Base-by-base conservation (phyloP, 2,888 invertebrate species). In the Eupithecia pulchellata region DNA sequence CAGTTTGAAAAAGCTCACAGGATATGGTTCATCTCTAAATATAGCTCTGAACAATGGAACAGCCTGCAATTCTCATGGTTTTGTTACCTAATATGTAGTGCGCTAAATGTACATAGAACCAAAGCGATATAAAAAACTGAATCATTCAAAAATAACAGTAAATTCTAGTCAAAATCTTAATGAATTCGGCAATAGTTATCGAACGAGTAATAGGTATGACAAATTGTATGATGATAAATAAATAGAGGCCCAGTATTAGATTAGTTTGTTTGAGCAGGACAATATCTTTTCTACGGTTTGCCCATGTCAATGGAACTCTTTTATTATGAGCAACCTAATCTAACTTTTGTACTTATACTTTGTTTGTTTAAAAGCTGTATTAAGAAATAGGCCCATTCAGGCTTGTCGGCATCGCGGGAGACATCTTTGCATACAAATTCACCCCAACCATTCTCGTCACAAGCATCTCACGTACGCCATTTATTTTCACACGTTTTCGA, bases 401-500 rank as follows among this genome's bases (percentile, higher is more conserved):
- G 68, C 61, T 68, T 60, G 64, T 39, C n/a, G 62, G 65, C 61
- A 62, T 68, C 60, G 20, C 60, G 17, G 57, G 57, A 57, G 57
- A 29, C 57, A 61, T 57, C 69, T 67, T 61, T 42, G 72, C 69
- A 69, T 73, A 69, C 69, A 69, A 73, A 73, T 69, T 57, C 42
- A 20, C 58, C 68, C 11, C n/a, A 36, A 9, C 42, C 57, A 69
- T 69, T 73, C 72, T 34, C 34, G 34, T 69, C 72, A 73, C 72
- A 69, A 68, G 8, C 27, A 8, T 25, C 55, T 68, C 66, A 66
- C 63, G 58, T 69, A 64, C 29, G 39, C 69, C 66, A 88, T 87
- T 87, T 86, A 88, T 89, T 91, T 90, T 88, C 88, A 86, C 86
- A 86, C 79, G 79, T 79, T 89, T 87, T 85, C 84, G 81, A 86